Base-by-base conservation (phyloP, 2,888 invertebrate species). In the Boloria selene region DNA sequence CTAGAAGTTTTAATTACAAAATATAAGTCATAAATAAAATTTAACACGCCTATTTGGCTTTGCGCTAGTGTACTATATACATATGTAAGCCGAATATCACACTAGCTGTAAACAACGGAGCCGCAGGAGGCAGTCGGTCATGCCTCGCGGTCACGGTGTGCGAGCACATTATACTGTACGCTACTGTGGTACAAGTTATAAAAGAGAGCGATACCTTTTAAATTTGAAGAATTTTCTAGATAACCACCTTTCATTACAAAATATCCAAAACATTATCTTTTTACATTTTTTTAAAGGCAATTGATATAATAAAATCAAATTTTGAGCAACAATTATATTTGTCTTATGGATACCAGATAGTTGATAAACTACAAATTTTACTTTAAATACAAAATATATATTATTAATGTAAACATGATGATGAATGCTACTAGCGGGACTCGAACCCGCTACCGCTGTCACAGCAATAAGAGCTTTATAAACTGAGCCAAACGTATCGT, bases 141-240 rank as follows among this genome's bases (percentile, higher is more conserved):
- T 86, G 88, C 80, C 80, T 79, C 76, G 83, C 79, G 83, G 86
- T 85, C 88, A 84, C 86, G 86, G 76, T 79, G 83, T 73, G 74
- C 72, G 75, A 76, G 74, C 76, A 75, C 84, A 85, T 84, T 85
- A 84, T 87, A 83, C 83, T 82, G 74, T 74, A 75, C 52, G 52
- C 26, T 52, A 60, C 49, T 56, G 53, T 77, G 78, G 74, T 54
- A 0, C 64, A 78, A 77, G 70, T 38, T 3, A 65, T 3, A 61
- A 63, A 75, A 74, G 71, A 13, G 13, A 17, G 53, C 56, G 58
- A 51, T 45, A 31, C 18, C 17, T n/a, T 50, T 16, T 4, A 16
- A 47, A 49, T 16, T 2, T 49, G 6, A 7, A n/a, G 47, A 16
- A 16, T 16, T 7, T 14, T 49, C 47, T 49, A 49, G n/a, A 49